Conservation (phyloP, 2,888 invertebrate species). For the Synergus japonicus region DNA sequence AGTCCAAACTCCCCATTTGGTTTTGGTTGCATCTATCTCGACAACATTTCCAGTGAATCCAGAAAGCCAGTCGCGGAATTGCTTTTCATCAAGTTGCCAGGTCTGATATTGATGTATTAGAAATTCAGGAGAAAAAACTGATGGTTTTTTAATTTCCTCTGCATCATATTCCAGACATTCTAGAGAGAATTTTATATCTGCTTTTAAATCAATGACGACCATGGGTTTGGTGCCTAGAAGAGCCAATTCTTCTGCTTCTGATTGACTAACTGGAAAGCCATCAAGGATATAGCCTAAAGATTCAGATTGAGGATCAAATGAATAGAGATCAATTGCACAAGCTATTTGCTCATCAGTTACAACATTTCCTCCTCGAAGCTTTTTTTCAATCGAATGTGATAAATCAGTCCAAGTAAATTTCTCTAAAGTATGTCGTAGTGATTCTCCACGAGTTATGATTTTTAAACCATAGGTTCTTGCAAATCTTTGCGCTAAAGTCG, state of each 20-base stretch:
- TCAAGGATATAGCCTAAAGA: conserved; percentile 83
- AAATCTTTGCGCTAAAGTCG: conserved; percentile 80
- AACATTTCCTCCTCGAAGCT: conserved; percentile 77
- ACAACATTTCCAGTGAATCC: conserved; percentile 80
- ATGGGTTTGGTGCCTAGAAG: conserved; percentile 80
- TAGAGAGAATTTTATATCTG: conserved; percentile 73
- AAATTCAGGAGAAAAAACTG: conserved; percentile 75
- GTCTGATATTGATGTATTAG: conserved; percentile 72
- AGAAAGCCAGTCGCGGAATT: conserved; percentile 79
- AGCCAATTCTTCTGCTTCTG: conserved; percentile 78
- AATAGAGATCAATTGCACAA: conserved; percentile 79
- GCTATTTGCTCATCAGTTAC: conserved; percentile 78
- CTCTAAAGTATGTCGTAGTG: conserved; percentile 78
- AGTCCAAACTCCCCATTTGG: conserved; percentile 80
- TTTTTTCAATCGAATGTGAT: conserved; percentile 75
- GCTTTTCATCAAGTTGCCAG: conserved; percentile 75
- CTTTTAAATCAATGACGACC: conserved; percentile 79
- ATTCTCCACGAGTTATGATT: conserved; percentile 80
- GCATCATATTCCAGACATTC: conserved; percentile 76
- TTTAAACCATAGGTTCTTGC: conserved; percentile 79
- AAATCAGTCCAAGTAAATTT: conserved; percentile 79
- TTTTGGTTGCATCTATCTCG: conserved; percentile 78
- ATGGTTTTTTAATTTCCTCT: conserved; percentile 72
- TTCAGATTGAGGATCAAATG: conserved; percentile 77
- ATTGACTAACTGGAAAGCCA: conserved; percentile 80